Percentiles rank a stretch among this genome's conserved stretches.
phyloP scores from a whole-genome alignment of 2,113 vertebrate genomes.

The Heloderma charlesbogerti region DNA sequence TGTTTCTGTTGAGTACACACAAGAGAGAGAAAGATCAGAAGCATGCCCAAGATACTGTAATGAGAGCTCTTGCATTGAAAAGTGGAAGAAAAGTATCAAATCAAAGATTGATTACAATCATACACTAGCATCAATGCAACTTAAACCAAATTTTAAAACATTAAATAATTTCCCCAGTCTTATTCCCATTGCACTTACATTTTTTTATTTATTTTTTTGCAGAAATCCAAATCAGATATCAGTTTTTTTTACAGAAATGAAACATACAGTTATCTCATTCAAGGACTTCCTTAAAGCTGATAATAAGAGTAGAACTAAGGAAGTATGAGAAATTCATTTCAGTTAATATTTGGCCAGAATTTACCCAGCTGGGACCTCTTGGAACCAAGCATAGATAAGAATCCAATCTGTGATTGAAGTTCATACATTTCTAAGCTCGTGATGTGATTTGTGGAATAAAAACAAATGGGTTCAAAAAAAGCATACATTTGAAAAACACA shows the following conservation, averaged over 20 bases:
- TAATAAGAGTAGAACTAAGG: not conserved
- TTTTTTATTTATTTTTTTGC: too few species aligned
- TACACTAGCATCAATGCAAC: not conserved
- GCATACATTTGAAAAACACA: too few species aligned
- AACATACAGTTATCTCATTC: not conserved
- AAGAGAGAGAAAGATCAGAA: slow-evolving; percentile 6
- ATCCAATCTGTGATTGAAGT: too few species aligned
- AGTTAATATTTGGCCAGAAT: too few species aligned
- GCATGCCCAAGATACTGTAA: not conserved
- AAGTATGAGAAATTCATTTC: too few species aligned
- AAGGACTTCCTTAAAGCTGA: not conserved
- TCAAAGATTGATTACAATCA: not conserved
- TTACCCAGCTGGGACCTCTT: too few species aligned
- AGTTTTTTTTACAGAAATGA: not conserved
- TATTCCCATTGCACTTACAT: too few species aligned
- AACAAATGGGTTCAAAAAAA: too few species aligned
- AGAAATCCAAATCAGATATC: not conserved
- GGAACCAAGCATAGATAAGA: too few species aligned
- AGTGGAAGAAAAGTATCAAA: not conserved
- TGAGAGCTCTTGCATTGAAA: not conserved
- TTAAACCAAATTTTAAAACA: not conserved
- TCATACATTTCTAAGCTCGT: too few species aligned
- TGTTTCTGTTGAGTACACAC: not conserved
- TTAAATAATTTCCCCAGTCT: not conserved
- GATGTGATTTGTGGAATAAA: too few species aligned